These are phyloP conservation scores for Phalacrocorax brasilianus DNA, from an alignment of 2,113 vertebrate genomes.

Conservation along the genomic window DNA sequence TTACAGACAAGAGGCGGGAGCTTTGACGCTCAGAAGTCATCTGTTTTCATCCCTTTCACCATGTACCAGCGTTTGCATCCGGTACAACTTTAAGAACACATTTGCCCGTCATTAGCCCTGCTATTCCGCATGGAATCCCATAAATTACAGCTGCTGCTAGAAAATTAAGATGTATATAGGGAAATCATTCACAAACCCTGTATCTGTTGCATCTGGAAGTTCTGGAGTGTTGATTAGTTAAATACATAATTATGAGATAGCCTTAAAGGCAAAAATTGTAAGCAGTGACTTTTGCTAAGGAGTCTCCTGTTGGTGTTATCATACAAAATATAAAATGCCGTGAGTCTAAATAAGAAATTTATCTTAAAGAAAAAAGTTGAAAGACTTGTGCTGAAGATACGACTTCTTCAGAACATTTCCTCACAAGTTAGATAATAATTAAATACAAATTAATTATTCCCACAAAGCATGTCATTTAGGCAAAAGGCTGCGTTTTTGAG, in stretches of 20 bases:
- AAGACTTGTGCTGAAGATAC: background rate
- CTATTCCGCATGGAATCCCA: background rate
- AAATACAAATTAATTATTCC: slow-evolving; percentile 53
- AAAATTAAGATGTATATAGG: slow-evolving; percentile 40
- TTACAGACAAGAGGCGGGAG: background rate
- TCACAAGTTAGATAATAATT: background rate
- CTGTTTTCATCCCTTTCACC: background rate
- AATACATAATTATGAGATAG: slow-evolving; percentile 65
- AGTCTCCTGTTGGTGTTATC: slow-evolving; percentile 6
- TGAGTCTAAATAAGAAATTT: background rate
- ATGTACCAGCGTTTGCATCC: background rate
- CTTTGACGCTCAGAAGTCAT: accelerated
- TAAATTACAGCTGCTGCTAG: slow-evolving; percentile 57
- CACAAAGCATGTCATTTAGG: background rate
- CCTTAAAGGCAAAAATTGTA: slow-evolving; percentile 67
- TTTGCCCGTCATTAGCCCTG: slow-evolving; percentile 30
- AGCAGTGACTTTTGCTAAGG: slow-evolving; percentile 51
- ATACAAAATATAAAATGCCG: background rate
- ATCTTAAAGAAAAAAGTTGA: background rate
- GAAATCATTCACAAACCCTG: slow-evolving; percentile 13
- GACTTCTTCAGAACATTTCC: slow-evolving; percentile 29
- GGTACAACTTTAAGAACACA: background rate
- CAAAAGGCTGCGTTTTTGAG: background rate
- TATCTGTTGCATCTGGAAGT: slow-evolving; percentile 65
- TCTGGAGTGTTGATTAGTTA: slow-evolving; percentile 59